A percentile compares a stretch with the other conserved stretches of the same genome.
phyloP scores from a whole-genome alignment of 1,140 invertebrate species.

The Leguminivora glycinivorella region DNA sequence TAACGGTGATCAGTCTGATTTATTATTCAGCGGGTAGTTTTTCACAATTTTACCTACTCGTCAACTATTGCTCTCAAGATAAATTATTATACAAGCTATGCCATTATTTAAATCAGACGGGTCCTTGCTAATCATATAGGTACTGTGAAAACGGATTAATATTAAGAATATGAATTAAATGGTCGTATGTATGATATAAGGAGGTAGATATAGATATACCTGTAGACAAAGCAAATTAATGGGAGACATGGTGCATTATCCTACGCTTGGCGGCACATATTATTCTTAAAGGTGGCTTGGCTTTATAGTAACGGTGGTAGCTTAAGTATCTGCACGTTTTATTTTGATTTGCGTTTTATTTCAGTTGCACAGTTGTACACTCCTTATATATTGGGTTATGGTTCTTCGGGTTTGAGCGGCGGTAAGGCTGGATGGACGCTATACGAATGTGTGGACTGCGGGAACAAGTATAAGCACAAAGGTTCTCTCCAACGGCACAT shows the following conservation, averaged over 20 bases:
- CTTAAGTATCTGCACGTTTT: constrained; percentile 68
- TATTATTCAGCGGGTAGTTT: background rate
- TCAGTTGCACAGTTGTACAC: constrained; percentile 77
- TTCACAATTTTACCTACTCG: too few relatives aligned
- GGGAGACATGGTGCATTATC: constrained; percentile 78
- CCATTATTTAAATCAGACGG: background rate
- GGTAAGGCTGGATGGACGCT: constrained; percentile 70
- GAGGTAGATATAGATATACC: constrained; percentile 48
- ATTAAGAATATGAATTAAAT: constrained; percentile 32
- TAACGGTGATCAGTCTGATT: background rate
- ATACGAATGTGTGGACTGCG: constrained; percentile 81
- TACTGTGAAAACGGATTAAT: background rate
- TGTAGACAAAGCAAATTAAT: constrained; percentile 66
- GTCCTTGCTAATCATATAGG: constrained; percentile 27
- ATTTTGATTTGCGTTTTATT: constrained; percentile 76
- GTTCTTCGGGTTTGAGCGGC: constrained; percentile 63
- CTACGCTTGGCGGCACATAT: constrained; percentile 66
- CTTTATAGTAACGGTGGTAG: constrained; percentile 61
- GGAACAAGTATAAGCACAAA: constrained; percentile 81
- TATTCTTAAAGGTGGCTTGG: constrained; percentile 61
- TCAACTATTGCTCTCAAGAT: too few relatives aligned
- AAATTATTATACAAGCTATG: too few relatives aligned
- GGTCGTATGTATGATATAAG: constrained; percentile 44
- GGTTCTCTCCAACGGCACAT: constrained; percentile 81
- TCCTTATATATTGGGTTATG: constrained; percentile 77